Evolutionary conservation across 2,113 vertebrate species (phyloP).

Genomic region (Corynorhinus townsendii): DNA sequence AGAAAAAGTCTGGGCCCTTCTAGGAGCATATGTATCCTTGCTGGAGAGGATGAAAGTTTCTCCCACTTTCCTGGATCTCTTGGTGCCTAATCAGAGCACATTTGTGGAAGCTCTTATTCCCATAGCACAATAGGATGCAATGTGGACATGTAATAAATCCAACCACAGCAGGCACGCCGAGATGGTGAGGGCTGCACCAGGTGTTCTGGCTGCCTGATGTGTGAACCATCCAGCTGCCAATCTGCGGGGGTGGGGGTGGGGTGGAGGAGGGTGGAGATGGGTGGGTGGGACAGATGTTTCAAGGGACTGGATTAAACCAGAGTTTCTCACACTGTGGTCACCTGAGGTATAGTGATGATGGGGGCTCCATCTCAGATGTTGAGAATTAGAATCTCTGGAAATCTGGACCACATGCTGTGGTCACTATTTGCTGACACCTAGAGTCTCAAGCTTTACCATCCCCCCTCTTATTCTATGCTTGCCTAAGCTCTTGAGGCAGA

Average conservation of each 20-base stretch:
- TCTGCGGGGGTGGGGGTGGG: neutral
- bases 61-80: neutral
- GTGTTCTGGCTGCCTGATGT: neutral
- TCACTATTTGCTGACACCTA: neutral
- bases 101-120: neutral
- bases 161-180: neutral
- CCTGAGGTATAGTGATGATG: neutral
- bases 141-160: neutral
- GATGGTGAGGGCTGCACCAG: neutral
- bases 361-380: neutral
- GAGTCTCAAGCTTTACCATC: neutral
- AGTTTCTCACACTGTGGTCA: neutral
- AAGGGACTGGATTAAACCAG: neutral
- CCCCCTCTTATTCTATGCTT: neutral
- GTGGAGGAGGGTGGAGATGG: neutral
- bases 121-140: neutral
- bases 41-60: neutral
- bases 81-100: neutral
- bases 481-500: neutral
- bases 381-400: conserved; percentile 4
- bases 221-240: conserved; percentile 8
- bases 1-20: neutral
- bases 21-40: neutral
- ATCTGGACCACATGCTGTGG: neutral
- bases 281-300: neutral